Base-by-base conservation (phyloP, 2,888 invertebrate genomes). In the Oscheius onirici region DNA sequence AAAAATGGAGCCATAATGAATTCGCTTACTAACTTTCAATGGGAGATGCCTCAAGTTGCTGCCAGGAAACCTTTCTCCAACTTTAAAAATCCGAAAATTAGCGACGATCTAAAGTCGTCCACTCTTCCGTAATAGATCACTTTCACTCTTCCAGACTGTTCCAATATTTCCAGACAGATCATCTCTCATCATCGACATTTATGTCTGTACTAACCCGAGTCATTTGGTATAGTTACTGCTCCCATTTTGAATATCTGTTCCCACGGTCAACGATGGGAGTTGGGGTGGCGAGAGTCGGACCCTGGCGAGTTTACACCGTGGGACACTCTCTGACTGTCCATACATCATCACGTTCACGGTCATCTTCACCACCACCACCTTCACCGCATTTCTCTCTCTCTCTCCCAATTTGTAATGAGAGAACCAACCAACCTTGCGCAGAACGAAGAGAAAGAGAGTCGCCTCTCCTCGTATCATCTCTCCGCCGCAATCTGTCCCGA, bases 271-370 rank as follows among this genome's bases (percentile, higher is more conserved):
- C 5, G 40, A n/a, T 8, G n/a, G 17, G 58, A n/a, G 20, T 40
- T 17, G 13, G 41, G 52, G 22, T 24, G 52, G 24, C 52, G 52
- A 52, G 20, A 8, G 41, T 41, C 17, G 41, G 41, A n/a, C 24
- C 46, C 49, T 63, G 49, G 49, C 44, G 15, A n/a, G 28, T 63
- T 63, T 63, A 63, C 63, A 63, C 13, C 63, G 49, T 58, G 49
- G 24, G 15, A 34, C 34, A 43, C 15, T n/a, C n/a, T n/a, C n/a
- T 24, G 63, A 49, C 49, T 66, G 52, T 66, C 66, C 66, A 66
- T 66, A 66, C 66, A 66, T 66, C 66, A 66, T 66, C 52, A 34
- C 40, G 51, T 66, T 66, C 66, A 66, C 66, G 66, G 66, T 66
- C 66, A 66, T 66, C 54, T 51, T 28, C 40, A 6, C 34, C 34